phyloP scores from a whole-genome alignment of 2,797 vertebrate species.

The Scolopax bukidnonensis region DNA sequence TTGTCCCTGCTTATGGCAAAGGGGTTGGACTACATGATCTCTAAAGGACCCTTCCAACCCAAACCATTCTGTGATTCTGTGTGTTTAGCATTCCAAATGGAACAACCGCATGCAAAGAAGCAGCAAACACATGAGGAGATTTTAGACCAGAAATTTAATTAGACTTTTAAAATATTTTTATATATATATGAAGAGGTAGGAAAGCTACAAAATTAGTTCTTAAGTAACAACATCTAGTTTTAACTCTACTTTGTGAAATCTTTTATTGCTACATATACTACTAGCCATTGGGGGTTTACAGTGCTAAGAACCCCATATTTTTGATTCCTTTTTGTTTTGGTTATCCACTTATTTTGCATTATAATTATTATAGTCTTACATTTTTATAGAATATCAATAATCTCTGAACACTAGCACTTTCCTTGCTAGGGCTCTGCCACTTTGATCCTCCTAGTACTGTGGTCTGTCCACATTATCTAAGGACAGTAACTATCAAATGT shows the following conservation, averaged over 20 bases:
- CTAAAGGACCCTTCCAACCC: too few species aligned
- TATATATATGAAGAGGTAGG: not conserved
- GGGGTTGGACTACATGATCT: too few species aligned
- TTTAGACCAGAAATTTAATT: not conserved
- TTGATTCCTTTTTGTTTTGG: not conserved
- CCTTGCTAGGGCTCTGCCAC: not conserved
- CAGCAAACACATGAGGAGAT: not conserved
- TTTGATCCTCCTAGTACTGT: not conserved
- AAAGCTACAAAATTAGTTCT: not conserved
- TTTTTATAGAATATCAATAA: not conserved
- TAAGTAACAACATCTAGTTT: not conserved
- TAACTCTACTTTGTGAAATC: not conserved
- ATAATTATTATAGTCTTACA: not conserved
- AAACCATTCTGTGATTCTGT: too few species aligned
- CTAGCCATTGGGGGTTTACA: not conserved
- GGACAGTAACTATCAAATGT: not conserved
- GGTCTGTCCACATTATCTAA: not conserved
- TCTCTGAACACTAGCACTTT: not conserved
- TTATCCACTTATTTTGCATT: not conserved
- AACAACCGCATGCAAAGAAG: not conserved
- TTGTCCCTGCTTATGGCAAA: too few species aligned
- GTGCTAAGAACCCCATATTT: accelerated
- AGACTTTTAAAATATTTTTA: not conserved
- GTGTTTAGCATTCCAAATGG: not conserved
- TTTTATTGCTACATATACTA: not conserved